Conservation (phyloP, 2,113 vertebrate genomes). For the Rafetus swinhoei region DNA sequence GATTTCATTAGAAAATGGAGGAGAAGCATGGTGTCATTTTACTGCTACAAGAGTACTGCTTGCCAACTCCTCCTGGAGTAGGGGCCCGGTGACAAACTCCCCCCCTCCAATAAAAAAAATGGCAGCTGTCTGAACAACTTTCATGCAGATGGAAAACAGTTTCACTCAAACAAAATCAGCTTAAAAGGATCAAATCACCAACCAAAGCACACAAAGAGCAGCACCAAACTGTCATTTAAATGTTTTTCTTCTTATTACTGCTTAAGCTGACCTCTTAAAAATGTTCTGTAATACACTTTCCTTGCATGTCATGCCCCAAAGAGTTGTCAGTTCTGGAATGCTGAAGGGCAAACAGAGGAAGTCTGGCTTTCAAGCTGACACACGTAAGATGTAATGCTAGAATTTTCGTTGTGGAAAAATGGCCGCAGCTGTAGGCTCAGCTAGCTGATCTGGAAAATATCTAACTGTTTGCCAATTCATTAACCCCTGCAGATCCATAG, state of each 20-base stretch:
- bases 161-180: neutral
- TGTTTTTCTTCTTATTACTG: neutral
- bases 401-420: constrained; percentile 65
- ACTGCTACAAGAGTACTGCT: constrained; percentile 68
- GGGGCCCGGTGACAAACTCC: constrained; percentile 63
- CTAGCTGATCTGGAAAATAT: constrained; percentile 68
- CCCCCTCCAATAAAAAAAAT: constrained; percentile 52
- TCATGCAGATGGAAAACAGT: constrained; percentile 43
- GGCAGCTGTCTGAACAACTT: constrained; percentile 66
- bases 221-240: neutral
- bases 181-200: neutral
- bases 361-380: constrained; percentile 39
- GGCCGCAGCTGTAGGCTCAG: constrained; percentile 51
- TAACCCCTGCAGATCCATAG: constrained; percentile 55
- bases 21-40: constrained; percentile 80
- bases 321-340: constrained; percentile 47
- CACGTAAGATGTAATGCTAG: constrained; percentile 46
- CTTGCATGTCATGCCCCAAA: constrained; percentile 16
- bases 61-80: constrained; percentile 74
- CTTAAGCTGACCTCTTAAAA: neutral
- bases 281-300: neutral
- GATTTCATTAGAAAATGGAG: constrained; percentile 79
- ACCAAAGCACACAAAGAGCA: constrained; percentile 22
- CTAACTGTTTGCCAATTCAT: constrained; percentile 49
- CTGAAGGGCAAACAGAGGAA: constrained; percentile 39